These are phyloP conservation scores for Pseudomugil tenellus DNA, from an alignment of 2,797 vertebrate species.

Conservation along the genomic window DNA sequence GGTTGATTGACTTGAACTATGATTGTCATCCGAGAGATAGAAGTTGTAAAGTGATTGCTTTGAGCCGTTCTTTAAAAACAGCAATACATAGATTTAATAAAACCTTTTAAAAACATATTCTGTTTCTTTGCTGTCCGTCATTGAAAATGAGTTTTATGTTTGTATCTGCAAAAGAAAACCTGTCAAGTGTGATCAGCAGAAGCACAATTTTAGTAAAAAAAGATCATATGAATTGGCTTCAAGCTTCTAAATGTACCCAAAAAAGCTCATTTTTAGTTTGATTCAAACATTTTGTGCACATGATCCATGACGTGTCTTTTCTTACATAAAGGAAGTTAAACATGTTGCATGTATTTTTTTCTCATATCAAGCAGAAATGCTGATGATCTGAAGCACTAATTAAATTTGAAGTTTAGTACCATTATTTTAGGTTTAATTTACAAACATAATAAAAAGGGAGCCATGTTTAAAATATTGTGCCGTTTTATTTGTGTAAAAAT, in stretches of 20 bases:
- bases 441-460: constrained; percentile 3
- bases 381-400: background rate
- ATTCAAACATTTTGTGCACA: no score
- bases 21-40: constrained; percentile 2
- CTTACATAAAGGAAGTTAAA: no score
- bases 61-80: constrained; percentile 34
- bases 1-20: constrained; percentile 22
- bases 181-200: background rate
- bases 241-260: no score
- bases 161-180: background rate
- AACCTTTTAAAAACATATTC: constrained; percentile 52
- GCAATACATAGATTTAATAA: constrained; percentile 61
- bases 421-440: background rate
- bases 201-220: no score
- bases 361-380: no score
- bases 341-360: no score
- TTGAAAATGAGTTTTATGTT: background rate
- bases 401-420: background rate
- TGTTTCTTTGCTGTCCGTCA: background rate
- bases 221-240: no score
- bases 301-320: no score
- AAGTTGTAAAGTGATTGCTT: constrained; percentile 25
- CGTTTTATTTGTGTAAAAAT: constrained; percentile 96
- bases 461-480: constrained; percentile 92
- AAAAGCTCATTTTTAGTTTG: no score